Conservation (phyloP, 1,140 invertebrate genomes). For the Sitodiplosis mosellana region DNA sequence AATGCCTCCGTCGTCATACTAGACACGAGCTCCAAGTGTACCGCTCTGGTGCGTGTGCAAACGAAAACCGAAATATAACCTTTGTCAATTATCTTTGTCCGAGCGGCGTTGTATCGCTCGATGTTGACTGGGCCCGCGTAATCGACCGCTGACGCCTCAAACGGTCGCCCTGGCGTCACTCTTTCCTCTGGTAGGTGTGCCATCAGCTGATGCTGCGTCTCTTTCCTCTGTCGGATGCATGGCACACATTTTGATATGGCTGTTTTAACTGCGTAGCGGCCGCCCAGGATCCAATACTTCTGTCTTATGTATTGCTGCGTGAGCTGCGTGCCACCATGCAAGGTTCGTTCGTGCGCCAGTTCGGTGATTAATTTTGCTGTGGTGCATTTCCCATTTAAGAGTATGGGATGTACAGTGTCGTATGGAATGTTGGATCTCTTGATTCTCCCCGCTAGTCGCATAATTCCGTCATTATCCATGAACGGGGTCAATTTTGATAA, state of each 20-base stretch:
- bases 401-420: slow-evolving; percentile 15
- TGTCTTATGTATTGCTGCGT: slow-evolving; percentile 9
- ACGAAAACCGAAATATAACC: no score
- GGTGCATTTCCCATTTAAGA: slow-evolving; percentile 10
- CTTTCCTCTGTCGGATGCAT: slow-evolving; percentile 8
- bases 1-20: slow-evolving; percentile 13
- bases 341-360: slow-evolving; percentile 11
- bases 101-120: slow-evolving; percentile 2
- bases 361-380: slow-evolving; percentile 12
- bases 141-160: slow-evolving; percentile 19
- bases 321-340: slow-evolving; percentile 14
- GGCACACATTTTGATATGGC: slow-evolving; percentile 10
- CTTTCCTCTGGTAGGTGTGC: slow-evolving; percentile 15
- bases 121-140: slow-evolving; percentile 18
- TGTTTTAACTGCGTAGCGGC: slow-evolving; percentile 6
- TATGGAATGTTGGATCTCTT: slow-evolving; percentile 11
- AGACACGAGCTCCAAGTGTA: slow-evolving; percentile 18
- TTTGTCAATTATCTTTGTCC: no score
- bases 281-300: slow-evolving; percentile 13
- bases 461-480: slow-evolving; percentile 16
- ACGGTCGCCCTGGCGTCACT: slow-evolving; percentile 11
- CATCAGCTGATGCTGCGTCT: slow-evolving; percentile 16
- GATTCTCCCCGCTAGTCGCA: slow-evolving; percentile 26
- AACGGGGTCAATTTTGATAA: no score
- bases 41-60: slow-evolving; percentile 10